Conservation (phyloP, 2,888 invertebrate genomes). For the Eubasilissa splendida region DNA sequence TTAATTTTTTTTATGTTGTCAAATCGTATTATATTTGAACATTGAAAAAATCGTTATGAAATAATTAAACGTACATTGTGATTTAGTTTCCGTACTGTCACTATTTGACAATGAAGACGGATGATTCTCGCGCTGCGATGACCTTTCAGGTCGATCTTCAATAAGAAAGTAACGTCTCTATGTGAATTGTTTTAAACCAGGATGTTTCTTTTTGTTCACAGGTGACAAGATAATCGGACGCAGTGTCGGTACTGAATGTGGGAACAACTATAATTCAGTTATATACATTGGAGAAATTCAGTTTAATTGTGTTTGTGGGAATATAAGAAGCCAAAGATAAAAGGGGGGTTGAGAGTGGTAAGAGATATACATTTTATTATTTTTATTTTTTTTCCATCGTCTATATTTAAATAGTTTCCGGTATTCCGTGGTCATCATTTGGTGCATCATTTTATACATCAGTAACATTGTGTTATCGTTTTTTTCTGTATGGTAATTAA, state of each 20-base stretch:
- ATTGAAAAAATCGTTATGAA: no score
- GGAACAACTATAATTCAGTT: slow-evolving; percentile 7
- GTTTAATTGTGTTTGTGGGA: slow-evolving; percentile 24
- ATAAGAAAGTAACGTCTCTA: background rate
- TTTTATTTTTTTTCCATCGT: background rate
- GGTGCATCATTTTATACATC: no score
- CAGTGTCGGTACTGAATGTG: slow-evolving; percentile 13
- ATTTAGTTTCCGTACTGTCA: background rate
- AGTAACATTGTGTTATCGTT: no score
- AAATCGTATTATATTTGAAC: no score
- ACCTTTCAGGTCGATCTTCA: background rate
- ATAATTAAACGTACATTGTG: no score
- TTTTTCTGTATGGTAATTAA: no score
- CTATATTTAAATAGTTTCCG: no score
- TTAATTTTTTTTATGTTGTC: no score
- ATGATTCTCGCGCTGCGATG: background rate
- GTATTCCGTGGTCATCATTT: no score
- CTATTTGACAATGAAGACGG: background rate
- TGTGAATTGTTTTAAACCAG: slow-evolving; percentile 10
- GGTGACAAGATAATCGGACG: slow-evolving; percentile 42
- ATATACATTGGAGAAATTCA: slow-evolving; percentile 11
- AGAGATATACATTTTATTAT: slow-evolving; percentile 3
- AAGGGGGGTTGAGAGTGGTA: slow-evolving; percentile 7
- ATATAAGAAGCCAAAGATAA: background rate
- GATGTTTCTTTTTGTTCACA: slow-evolving; percentile 36